A percentile compares a stretch with the other conserved stretches of the same genome.
Conservation (phyloP, 2,888 invertebrate genomes). For the Anthrax anthrax region DNA sequence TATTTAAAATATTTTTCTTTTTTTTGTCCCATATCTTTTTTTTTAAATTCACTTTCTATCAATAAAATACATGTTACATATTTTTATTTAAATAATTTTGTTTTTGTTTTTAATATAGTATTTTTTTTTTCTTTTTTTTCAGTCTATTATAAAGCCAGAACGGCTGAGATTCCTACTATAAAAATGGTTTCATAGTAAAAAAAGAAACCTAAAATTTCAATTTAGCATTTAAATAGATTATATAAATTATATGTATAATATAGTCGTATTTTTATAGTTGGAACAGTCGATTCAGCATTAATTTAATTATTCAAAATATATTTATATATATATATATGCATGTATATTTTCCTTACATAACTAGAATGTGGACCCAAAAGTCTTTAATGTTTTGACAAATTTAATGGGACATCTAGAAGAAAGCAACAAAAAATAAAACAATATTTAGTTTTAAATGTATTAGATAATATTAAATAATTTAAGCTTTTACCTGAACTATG, state of each 20-base stretch:
- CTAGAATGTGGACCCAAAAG: slow-evolving; percentile 18
- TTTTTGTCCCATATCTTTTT: not conserved
- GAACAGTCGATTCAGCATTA: slow-evolving; percentile 7
- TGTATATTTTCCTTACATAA: slow-evolving; percentile 20
- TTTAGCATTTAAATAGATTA: not conserved
- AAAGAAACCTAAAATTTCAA: slow-evolving; percentile 9
- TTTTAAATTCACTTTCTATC: not conserved
- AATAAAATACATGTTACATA: not conserved
- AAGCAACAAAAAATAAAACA: slow-evolving; percentile 7
- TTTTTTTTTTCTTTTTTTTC: slow-evolving; percentile 7
- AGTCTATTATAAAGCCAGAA: slow-evolving; percentile 20
- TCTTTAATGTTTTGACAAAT: slow-evolving; percentile 67
- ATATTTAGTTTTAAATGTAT: not conserved
- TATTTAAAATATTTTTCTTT: not conserved
- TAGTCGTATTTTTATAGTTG: slow-evolving; percentile 7
- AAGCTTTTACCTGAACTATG: slow-evolving; percentile 33
- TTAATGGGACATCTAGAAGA: slow-evolving; percentile 69
- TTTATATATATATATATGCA: too few relatives aligned
- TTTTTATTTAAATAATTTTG: too few relatives aligned
- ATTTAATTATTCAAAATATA: slow-evolving; percentile 1
- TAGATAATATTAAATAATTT: not conserved
- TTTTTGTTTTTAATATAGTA: not conserved
- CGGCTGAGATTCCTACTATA: slow-evolving; percentile 29
- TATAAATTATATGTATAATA: slow-evolving; percentile 5
- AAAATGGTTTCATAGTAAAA: slow-evolving; percentile 16